Base-by-base conservation (phyloP, 1,140 invertebrate genomes). In the Drosophila obscura region DNA sequence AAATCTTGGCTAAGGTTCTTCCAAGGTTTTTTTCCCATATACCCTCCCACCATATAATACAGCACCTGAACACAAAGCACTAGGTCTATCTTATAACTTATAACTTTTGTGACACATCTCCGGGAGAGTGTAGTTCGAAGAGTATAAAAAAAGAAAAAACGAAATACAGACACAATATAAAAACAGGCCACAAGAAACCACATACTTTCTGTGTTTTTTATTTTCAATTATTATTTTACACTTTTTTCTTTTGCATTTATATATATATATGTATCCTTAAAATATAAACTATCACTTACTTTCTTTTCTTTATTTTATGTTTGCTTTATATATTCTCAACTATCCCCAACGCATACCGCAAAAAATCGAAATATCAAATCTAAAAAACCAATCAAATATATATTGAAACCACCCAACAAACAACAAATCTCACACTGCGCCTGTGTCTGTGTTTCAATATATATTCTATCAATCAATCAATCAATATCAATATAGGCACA, bases 271-370 rank as follows among this genome's bases (percentile, higher is more conserved):
- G 35, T 39, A 39, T 39, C 35, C 35, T 39, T 39, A 39, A 13
- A 39, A 39, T 39, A 39, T 39, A 2, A 84, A 87, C 78, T 82
- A 78, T 87, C 82, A 85, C 78, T 75, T 77, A 76, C 73, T 87
- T 85, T 85, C 82, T 85, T 85, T 85, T 85, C 82, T 85, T 85
- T 85, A 85, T 85, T 85, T 85, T 85, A 85, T 85, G 82, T 85
- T 85, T 80, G 79, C 71, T 85, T 87, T 85, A 85, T 75, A 68
- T 85, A 78, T 66, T 71, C 73, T 87, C 74, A 78, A 87, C 77
- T 85, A 85, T 85, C 77, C 69, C 35, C 80, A 83, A 83, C 80
- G 80, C 80, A 83, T 82, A 79, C 80, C 75, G 80, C 80, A 83
- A 79, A 43, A 58, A 2, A 64, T 28, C 69, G 59, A 58, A 80